Evolutionary conservation across 2,113 vertebrate species (phyloP), one percentile per base, ranked within the genome.

Genomic region (Zingel zingel): DNA sequence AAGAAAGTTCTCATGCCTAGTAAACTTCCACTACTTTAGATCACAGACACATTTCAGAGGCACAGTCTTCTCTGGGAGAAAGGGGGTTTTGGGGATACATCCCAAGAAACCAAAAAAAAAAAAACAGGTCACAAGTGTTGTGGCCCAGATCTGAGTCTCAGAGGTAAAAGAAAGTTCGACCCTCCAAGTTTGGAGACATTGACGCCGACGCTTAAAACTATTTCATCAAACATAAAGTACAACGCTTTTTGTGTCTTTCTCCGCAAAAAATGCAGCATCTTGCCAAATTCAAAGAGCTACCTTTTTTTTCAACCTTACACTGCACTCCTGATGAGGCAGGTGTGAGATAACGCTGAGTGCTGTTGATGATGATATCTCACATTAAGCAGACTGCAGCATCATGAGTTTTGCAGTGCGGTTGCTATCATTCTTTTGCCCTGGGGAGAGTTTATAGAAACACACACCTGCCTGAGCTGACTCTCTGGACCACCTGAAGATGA

Each of bases 301-400:
- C 7, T 33, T 30, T 21, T 11, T 25, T 65, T 78, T 73, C 30
- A 51, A 23, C 72, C 50, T 62, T 50, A 79, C 73, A 16, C 21
- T 23, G 1, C 70, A 3, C 27, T 48, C 54, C 61, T 86, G 86
- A 85, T 77, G 80, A 85, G 67, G 86, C 92, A 93, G 91, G 88
- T 93, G 90, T 82, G 87, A 63, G 79, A 89, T 86, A 81, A 74
- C 6, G 73, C 87, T 86, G 83, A 90, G 77, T 14, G 72, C 77
- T 65, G 80, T 30, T 84, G 59, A 77, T 91, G 82, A 88, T 87
- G 23, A 70, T 62, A 45, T 57, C 67, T 88, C 90, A 71, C 84
- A 93, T 94, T 93, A 92, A 73, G 77, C 79, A 88, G 85, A 82
- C 56, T 91, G 93, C 92, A 89, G 82, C 77, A 89, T 94, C 91